phyloP scores from a whole-genome alignment of 2,113 vertebrate genomes.

The Lophochroa leadbeateri region DNA sequence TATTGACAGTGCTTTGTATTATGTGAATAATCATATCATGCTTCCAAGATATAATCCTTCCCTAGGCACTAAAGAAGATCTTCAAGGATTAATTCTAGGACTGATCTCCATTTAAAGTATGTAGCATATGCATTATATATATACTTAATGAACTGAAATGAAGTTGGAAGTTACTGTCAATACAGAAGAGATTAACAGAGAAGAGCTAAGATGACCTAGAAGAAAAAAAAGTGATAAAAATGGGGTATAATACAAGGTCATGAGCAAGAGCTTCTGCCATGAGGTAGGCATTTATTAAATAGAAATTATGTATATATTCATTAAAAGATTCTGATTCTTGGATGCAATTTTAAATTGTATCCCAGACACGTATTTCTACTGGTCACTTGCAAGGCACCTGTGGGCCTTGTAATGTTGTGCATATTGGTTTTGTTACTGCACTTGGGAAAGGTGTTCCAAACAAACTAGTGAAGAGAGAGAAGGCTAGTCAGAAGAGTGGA shows the following conservation, averaged over 20 bases:
- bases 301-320: background rate
- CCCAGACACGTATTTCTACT: background rate
- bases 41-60: background rate
- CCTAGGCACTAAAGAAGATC: background rate
- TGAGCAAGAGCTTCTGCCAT: background rate
- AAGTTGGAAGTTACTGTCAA: background rate
- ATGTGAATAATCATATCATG: background rate
- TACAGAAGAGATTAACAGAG: background rate
- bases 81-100: conserved; percentile 33
- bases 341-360: background rate
- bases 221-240: background rate
- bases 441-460: background rate
- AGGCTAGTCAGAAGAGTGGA: background rate
- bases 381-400: background rate
- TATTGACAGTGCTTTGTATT: background rate
- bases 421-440: background rate
- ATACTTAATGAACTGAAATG: conserved; percentile 14
- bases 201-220: background rate
- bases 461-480: background rate
- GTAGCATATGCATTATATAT: background rate
- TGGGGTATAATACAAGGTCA: background rate
- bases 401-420: background rate
- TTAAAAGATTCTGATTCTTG: background rate
- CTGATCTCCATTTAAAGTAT: background rate
- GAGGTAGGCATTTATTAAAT: background rate